These are phyloP conservation scores for Dromiciops gliroides DNA, from an alignment of 2,113 vertebrate genomes.

Conservation along the genomic window DNA sequence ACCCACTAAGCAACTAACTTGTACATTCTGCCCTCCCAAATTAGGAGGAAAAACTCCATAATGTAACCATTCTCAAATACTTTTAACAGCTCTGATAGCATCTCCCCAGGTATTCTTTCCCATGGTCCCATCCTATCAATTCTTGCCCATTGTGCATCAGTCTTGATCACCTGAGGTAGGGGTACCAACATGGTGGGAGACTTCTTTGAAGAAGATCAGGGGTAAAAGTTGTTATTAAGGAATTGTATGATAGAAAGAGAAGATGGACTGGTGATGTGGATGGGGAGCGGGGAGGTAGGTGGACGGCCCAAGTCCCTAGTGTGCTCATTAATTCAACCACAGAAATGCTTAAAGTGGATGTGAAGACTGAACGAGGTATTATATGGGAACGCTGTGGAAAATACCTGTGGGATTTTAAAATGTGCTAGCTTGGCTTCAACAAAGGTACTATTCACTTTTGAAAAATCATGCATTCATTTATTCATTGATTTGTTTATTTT, in stretches of 20 bases:
- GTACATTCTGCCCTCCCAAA: conserved; percentile 36
- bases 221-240: neutral
- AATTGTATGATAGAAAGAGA: neutral
- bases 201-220: neutral
- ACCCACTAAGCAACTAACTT: neutral
- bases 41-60: conserved; percentile 35
- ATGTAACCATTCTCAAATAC: neutral
- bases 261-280: neutral
- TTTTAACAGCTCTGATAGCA: neutral
- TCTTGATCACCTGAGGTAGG: neutral
- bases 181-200: neutral
- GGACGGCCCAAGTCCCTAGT: neutral
- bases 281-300: neutral
- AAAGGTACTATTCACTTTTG: conserved; percentile 50
- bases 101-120: neutral
- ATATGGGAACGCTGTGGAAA: conserved; percentile 41
- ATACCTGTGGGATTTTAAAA: conserved; percentile 42
- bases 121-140: neutral
- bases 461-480: conserved; percentile 32
- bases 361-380: conserved; percentile 53
- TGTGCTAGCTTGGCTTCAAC: conserved; percentile 41
- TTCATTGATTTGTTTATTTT: neutral
- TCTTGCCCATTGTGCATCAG: neutral
- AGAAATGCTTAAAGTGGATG: conserved; percentile 39
- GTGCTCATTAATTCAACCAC: neutral